Base-by-base conservation (phyloP, 2,113 vertebrate genomes). In the Polypterus bichir region DNA sequence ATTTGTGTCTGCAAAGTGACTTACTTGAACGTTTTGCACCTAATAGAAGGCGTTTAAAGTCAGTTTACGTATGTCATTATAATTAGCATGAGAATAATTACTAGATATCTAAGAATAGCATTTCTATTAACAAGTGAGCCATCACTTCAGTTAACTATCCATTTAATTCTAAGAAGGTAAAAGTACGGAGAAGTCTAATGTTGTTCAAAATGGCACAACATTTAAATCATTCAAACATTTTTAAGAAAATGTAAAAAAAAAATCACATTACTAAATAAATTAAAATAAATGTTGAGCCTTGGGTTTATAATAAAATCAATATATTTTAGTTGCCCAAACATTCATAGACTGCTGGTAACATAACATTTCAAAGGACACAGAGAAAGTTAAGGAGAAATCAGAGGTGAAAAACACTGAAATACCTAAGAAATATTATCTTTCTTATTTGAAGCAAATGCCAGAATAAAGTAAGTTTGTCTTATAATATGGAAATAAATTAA, bases 171-270 rank as follows among this genome's bases (percentile, higher is more conserved):
- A 71, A 77, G 62, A 74, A 77, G 63, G 80, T 70, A 80, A 73
- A 74, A 81, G 84, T 88, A 86, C 87, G 70, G 82, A 82, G 83
- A 75, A 66, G 70, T 66, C 69, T 70, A 59, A 71, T 65, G 76
- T 84, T 82, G 77, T 73, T 78, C 84, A 69, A 77, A 78, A 75
- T 89, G 84, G 90, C 82, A 81, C 86, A 91, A 84, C 79, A 82
- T 76, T 78, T 76, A 73, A 77, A 69, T 75, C 67, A 76, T 70
- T 64, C 68, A 72, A 77, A 75, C 81, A 77, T 79, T 79, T 79
- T 74, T 6, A 61, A 64, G 79, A 79, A 76, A 73, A 74, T 74
- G 70, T 69, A 80, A 74, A 27, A 27, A 27, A 27, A 27, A 27
- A 27, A 27, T 27, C 27, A 27, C 27, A 27, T 27, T 27, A 27